These are phyloP conservation scores for Epirrhoe tristata DNA, from an alignment of 2,888 invertebrate species.

Conservation along the genomic window DNA sequence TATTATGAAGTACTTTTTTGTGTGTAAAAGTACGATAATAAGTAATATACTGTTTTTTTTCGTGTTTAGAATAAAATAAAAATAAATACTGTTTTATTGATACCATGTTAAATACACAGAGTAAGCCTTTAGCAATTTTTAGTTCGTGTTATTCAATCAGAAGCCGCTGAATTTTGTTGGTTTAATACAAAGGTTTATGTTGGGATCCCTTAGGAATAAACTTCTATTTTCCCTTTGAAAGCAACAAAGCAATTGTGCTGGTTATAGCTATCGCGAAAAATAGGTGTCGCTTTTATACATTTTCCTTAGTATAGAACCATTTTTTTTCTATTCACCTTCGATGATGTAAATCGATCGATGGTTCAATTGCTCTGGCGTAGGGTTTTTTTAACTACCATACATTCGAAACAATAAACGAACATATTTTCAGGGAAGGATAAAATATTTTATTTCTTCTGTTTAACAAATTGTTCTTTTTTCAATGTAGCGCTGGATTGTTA, in stretches of 20 bases:
- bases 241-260: slow-evolving; percentile 74
- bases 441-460: slow-evolving; percentile 3
- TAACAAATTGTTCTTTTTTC: slow-evolving; percentile 4
- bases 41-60: no score
- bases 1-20: neutral
- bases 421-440: neutral
- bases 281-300: slow-evolving; percentile 58
- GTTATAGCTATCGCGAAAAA: slow-evolving; percentile 68
- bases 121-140: no score
- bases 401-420: neutral
- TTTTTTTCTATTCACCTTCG: slow-evolving; percentile 55
- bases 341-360: slow-evolving; percentile 42
- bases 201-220: slow-evolving; percentile 15
- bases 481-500: neutral
- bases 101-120: no score
- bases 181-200: neutral
- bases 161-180: neutral
- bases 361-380: slow-evolving; percentile 26
- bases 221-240: slow-evolving; percentile 64
- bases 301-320: slow-evolving; percentile 50
- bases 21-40: neutral
- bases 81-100: no score
- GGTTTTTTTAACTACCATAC: slow-evolving; percentile 26
- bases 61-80: no score
- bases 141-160: no score